phyloP scores from a whole-genome alignment of 1,140 invertebrate genomes.

The Oryzaephilus surinamensis region DNA sequence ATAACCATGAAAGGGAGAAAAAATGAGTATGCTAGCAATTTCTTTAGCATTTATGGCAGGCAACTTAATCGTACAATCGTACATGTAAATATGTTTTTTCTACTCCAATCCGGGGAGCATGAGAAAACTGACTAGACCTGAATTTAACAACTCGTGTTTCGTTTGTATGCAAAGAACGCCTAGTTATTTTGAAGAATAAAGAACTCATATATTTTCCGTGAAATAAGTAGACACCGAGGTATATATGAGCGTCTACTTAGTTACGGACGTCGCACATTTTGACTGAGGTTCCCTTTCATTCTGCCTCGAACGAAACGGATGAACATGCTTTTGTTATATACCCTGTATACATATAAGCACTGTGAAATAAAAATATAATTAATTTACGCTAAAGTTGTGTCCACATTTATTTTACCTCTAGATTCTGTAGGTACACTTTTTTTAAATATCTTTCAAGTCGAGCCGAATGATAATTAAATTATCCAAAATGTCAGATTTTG shows the following conservation, averaged over 20 bases:
- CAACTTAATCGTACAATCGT: not conserved
- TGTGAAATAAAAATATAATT: too few species aligned
- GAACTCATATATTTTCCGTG: constrained; percentile 16
- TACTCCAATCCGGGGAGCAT: too few species aligned
- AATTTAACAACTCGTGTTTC: constrained; percentile 15
- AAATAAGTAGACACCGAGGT: constrained; percentile 17
- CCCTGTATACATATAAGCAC: too few species aligned
- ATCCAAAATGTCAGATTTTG: too few species aligned
- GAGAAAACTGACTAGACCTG: not conserved
- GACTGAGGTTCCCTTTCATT: constrained; percentile 11
- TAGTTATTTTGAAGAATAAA: constrained; percentile 17
- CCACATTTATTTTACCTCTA: constrained; percentile 7
- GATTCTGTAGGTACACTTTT: not conserved
- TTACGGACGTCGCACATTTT: constrained; percentile 17
- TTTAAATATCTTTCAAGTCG: too few species aligned
- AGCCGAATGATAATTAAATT: too few species aligned
- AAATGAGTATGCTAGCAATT: too few species aligned
- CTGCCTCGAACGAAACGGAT: constrained; percentile 9
- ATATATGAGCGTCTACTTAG: constrained; percentile 16
- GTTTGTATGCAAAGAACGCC: constrained; percentile 12
- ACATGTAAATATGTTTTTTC: not conserved
- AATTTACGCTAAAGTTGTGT: too few species aligned
- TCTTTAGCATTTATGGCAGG: too few species aligned
- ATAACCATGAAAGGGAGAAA: too few species aligned
- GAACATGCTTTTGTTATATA: not conserved